Percentiles rank a stretch among this genome's conserved stretches.
These are phyloP conservation scores for Hylaea fasciaria DNA, from an alignment of 2,888 invertebrate species.

Conservation along the genomic window DNA sequence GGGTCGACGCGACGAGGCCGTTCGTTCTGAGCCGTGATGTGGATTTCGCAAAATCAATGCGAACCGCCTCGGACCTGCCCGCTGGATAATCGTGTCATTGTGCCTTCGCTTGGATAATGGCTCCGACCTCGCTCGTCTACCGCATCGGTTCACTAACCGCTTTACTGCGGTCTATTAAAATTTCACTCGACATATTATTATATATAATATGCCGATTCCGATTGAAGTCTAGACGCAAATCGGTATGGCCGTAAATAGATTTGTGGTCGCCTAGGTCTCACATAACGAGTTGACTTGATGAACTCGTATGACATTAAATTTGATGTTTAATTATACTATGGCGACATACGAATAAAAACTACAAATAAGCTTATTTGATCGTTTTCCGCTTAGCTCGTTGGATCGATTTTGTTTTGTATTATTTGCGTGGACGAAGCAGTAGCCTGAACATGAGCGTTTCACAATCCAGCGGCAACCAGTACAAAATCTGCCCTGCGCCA, in stretches of 20 bases:
- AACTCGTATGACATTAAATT: background rate
- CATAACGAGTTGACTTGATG: background rate
- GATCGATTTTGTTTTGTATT: no score
- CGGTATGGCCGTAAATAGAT: constrained; percentile 6
- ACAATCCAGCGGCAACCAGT: no score
- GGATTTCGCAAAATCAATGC: constrained; percentile 83
- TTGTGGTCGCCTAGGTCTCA: background rate
- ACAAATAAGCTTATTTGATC: no score
- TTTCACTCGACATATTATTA: constrained; percentile 61
- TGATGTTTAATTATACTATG: background rate
- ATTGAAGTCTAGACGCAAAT: constrained; percentile 13
- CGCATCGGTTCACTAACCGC: constrained; percentile 66
- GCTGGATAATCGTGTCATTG: constrained; percentile 76
- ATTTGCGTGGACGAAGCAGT: no score
- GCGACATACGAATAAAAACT: no score
- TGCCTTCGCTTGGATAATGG: constrained; percentile 71
- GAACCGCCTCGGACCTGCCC: constrained; percentile 71
- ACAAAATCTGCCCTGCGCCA: no score
- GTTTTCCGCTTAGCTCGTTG: no score
- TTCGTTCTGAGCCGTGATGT: constrained; percentile 79
- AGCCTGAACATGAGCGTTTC: no score
- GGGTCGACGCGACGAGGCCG: constrained; percentile 78
- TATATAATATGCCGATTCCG: constrained; percentile 58
- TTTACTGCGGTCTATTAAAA: constrained; percentile 67
- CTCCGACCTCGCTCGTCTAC: constrained; percentile 63